Evolutionary conservation across 2,113 vertebrate genomes (phyloP).

Genomic region (Rhombomys opimus): DNA sequence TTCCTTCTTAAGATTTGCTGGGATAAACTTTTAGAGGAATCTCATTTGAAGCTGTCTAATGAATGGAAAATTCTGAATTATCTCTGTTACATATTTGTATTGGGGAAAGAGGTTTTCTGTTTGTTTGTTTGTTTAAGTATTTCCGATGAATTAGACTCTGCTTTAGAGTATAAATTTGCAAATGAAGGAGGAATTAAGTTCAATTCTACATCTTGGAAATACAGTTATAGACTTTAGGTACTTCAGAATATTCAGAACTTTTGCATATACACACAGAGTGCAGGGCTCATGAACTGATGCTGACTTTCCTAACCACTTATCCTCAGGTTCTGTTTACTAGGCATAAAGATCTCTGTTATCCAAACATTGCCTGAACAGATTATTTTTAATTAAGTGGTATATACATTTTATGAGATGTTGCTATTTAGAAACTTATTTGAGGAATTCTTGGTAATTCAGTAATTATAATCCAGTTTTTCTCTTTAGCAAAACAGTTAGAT

Average conservation of each 20-base stretch:
- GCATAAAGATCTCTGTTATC: background rate
- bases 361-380: background rate
- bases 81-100: background rate
- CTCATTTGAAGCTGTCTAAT: background rate
- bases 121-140: background rate
- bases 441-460: background rate
- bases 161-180: background rate
- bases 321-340: background rate
- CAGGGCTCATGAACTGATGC: background rate
- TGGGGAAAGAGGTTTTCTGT: background rate
- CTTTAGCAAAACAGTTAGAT: background rate
- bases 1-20: background rate
- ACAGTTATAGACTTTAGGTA: background rate
- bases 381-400: background rate
- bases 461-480: background rate
- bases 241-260: background rate
- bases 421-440: background rate
- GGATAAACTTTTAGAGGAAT: background rate
- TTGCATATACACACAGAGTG: background rate
- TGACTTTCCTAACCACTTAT: background rate
- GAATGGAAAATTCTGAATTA: background rate
- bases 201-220: background rate
- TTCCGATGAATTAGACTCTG: background rate
- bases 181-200: background rate
- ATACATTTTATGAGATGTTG: background rate